Conservation (phyloP, 2,888 invertebrate genomes). For the Trachelus iudaicus region DNA sequence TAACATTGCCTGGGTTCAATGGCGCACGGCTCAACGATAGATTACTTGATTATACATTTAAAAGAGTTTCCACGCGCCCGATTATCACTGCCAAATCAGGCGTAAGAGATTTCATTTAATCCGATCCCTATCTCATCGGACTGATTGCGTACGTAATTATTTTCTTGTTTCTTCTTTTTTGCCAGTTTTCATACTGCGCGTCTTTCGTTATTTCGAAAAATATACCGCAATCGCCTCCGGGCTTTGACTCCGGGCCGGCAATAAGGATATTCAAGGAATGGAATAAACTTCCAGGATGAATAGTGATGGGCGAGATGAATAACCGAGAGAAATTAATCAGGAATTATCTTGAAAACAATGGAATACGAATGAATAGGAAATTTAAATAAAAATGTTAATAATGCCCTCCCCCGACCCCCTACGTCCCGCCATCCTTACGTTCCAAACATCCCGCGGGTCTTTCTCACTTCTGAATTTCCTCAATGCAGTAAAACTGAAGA, state of each 20-base stretch:
- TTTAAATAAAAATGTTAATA: constrained; percentile 29
- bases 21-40: not conserved
- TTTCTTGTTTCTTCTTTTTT: not conserved
- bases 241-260: not conserved
- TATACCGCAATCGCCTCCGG: not conserved
- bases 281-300: constrained; percentile 34
- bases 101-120: not conserved
- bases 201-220: not conserved
- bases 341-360: constrained; percentile 18
- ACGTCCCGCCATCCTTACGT: no score
- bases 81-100: not conserved
- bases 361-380: constrained; percentile 18
- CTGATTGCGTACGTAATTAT: not conserved
- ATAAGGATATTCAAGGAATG: not conserved
- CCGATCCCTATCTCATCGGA: not conserved
- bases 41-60: not conserved
- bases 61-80: not conserved
- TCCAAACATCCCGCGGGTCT: not conserved
- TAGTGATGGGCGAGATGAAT: constrained; percentile 31
- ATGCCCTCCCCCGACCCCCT: no score
- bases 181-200: rapidly evolving
- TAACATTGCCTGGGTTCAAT: not conserved
- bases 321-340: constrained; percentile 33
- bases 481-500: not conserved
- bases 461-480: not conserved